phyloP scores from a whole-genome alignment of 2,888 invertebrate species.

The Protonemura montana region DNA sequence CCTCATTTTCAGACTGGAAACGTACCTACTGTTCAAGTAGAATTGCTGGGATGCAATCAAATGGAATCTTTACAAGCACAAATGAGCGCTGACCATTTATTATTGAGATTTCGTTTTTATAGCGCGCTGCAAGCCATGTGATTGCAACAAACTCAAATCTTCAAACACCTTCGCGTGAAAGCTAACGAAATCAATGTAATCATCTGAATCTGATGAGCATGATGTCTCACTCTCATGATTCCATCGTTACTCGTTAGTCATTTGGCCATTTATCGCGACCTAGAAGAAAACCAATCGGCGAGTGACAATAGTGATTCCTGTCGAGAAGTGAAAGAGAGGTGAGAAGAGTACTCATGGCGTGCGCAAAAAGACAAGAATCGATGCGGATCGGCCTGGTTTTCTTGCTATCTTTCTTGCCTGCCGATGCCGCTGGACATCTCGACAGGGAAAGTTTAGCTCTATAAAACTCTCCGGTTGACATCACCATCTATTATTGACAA shows the following conservation, averaged over 20 bases:
- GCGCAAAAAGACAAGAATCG: background rate
- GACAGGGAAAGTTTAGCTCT: conserved; percentile 22
- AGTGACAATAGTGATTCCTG: background rate
- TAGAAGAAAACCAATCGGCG: background rate
- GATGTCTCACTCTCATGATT: too few species aligned
- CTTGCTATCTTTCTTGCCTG: background rate
- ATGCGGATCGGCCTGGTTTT: conserved; percentile 33
- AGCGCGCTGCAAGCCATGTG: too few species aligned
- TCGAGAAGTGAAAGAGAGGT: background rate
- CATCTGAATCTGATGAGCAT: too few species aligned
- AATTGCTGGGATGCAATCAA: too few species aligned
- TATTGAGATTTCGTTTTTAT: too few species aligned
- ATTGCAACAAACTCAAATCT: too few species aligned
- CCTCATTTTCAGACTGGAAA: too few species aligned
- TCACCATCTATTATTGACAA: background rate
- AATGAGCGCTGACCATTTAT: too few species aligned
- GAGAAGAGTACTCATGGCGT: background rate
- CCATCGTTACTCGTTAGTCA: background rate
- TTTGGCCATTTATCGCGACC: background rate
- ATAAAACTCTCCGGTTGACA: conserved; percentile 22
- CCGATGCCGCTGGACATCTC: background rate
- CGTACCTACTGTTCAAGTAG: too few species aligned
- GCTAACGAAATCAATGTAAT: too few species aligned
- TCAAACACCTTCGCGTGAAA: too few species aligned
- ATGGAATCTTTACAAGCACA: too few species aligned